Conservation (phyloP, 2,888 invertebrate species). For the Ditylenchus weischeri region DNA sequence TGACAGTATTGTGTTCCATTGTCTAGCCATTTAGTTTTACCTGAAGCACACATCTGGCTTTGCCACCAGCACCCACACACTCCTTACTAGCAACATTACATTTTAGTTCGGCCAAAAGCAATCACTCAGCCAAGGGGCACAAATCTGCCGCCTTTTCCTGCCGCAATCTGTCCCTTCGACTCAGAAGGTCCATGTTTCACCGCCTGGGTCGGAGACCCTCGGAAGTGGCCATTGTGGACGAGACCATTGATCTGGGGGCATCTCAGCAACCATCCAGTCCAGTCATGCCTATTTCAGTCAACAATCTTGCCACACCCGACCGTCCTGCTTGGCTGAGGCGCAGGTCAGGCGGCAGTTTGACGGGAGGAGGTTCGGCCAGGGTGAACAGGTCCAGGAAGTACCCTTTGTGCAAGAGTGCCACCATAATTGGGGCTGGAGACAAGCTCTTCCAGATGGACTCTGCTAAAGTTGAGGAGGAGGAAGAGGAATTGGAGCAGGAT, state of each 20-base stretch:
- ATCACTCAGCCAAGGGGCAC: constrained; percentile 10
- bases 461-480: neutral
- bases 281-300: neutral
- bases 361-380: too few species aligned
- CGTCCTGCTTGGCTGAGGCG: too few species aligned
- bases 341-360: too few species aligned
- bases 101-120: constrained; percentile 11
- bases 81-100: too few species aligned
- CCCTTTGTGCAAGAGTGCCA: constrained; percentile 4
- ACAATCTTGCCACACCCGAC: neutral
- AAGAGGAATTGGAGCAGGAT: neutral
- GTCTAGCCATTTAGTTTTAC: too few species aligned
- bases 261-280: neutral
- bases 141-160: constrained; percentile 23
- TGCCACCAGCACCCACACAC: too few species aligned
- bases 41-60: too few species aligned
- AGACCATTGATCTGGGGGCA: neutral
- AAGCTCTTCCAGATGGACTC: neutral
- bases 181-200: constrained; percentile 20
- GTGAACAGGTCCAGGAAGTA: neutral
- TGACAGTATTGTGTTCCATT: too few species aligned
- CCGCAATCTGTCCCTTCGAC: constrained; percentile 29
- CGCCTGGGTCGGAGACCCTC: constrained; percentile 18
- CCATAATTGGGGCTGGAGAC: neutral
- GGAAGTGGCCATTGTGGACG: constrained; percentile 13